Evolutionary conservation across 2,797 vertebrate species (phyloP), one percentile per base, ranked within the genome.

Genomic region (Sandelia bainsii): DNA sequence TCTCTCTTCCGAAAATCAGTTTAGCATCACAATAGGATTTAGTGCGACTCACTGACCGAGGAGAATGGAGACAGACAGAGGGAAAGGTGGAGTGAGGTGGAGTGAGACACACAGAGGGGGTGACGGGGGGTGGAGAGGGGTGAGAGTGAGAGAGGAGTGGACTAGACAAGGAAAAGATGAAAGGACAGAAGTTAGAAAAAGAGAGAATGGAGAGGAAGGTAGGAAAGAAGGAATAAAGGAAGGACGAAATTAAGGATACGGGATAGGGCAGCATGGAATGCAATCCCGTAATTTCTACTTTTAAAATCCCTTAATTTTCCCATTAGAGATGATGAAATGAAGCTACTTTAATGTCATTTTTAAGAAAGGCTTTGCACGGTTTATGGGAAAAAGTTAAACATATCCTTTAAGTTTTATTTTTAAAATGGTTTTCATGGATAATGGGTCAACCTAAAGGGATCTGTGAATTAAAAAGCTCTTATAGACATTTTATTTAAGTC

Each of bases 11-110:
- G 78, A 92, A 72, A 88, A 80, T 93, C 84, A 80, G 93, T 96
- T 98, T 96, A 96, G 94, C 97, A 97, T 98, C 93, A 97, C 96
- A 97, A 97, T 95, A 92, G 95, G 91, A 93, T 95, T 94, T 94
- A 92, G 92, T 92, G 92, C 94, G 95, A 95, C 92, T 94, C 95
- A 94, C 84, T 94, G 96, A 90, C 93, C 94, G 85, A 79, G 86
- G 93, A 96, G 95, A 96, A 96, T 92, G 42, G 90, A 75, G 84
- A 91, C 89, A 86, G 69, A 92, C 4, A 45, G 63, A 53, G 62
- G 37, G 58, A 32, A 64, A 63, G 71, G 40, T 52, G 40, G 61
- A 51, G 79, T 8, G 69, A 19, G 49, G 23, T 42, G 7, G 69
- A 46, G 62, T 16, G 67, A 23, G 65, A 51, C 57, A 37, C 62